Evolutionary conservation across 2,797 vertebrate genomes (phyloP).

Genomic region (Erethizon dorsatum): DNA sequence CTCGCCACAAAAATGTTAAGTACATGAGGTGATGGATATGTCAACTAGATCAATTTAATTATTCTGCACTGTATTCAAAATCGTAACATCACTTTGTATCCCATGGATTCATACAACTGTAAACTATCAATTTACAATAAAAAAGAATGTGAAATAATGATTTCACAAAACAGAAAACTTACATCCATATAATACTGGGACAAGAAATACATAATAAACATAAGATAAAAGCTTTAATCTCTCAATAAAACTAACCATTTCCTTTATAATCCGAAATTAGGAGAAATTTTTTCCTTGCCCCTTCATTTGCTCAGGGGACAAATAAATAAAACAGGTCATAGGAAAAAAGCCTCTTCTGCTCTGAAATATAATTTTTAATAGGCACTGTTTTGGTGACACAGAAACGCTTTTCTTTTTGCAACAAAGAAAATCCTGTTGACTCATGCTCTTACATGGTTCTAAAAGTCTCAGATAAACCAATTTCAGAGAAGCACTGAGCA

Average conservation of each 20-base stretch:
- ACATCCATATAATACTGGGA: neutral
- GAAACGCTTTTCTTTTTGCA: neutral
- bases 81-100: neutral
- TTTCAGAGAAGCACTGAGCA: neutral
- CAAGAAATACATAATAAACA: neutral
- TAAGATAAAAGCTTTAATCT: conserved; percentile 4
- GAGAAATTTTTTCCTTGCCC: conserved; percentile 27
- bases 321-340: conserved; percentile 9
- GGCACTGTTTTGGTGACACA: neutral
- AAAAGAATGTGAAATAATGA: conserved; percentile 27
- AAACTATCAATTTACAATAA: neutral
- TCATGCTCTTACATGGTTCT: neutral
- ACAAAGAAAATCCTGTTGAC: neutral
- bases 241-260: conserved; percentile 40
- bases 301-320: conserved; percentile 6
- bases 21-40: neutral
- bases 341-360: neutral
- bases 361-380: conserved; percentile 5
- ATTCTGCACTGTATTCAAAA: neutral
- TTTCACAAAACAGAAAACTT: conserved; percentile 51
- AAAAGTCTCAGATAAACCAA: conserved; percentile 11
- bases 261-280: conserved; percentile 33
- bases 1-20: neutral
- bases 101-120: neutral
- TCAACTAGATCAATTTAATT: neutral